phyloP scores from a whole-genome alignment of 2,113 vertebrate species.

The Anguilla rostrata region DNA sequence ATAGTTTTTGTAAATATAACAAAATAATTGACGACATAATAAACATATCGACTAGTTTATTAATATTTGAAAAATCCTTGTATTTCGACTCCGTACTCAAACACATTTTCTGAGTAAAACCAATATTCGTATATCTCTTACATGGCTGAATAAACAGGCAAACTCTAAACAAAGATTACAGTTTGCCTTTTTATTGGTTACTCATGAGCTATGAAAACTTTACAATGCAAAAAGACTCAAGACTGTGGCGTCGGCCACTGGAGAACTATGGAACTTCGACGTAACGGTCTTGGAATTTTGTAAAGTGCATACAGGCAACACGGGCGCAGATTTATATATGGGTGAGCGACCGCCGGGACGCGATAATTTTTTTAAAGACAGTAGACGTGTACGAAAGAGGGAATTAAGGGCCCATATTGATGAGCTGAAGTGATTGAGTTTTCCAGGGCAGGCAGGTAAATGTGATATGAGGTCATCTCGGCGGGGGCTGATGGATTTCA shows the following conservation, averaged over 20 bases:
- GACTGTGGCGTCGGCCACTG: background rate
- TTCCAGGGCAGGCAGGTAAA: constrained; percentile 44
- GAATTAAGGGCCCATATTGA: constrained; percentile 17
- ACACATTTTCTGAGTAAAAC: background rate
- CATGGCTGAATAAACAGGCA: background rate
- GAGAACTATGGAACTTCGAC: background rate
- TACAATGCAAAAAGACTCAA: too few species aligned
- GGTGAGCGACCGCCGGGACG: background rate
- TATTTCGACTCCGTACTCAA: background rate
- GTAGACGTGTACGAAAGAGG: background rate
- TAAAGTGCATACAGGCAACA: background rate
- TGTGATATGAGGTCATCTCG: constrained; percentile 57
- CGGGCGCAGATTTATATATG: background rate
- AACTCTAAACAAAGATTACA: background rate
- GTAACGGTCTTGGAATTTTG: background rate
- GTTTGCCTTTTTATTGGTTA: background rate
- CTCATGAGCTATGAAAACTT: background rate
- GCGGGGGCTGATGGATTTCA: constrained; percentile 61
- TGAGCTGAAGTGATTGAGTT: constrained; percentile 32
- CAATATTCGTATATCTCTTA: background rate
- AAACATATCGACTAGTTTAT: too few species aligned
- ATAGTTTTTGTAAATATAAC: too few species aligned
- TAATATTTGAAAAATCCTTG: background rate
- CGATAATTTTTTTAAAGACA: background rate
- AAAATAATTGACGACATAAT: too few species aligned